These are phyloP conservation scores for Alentia gelatinosa DNA, from an alignment of 2,888 invertebrate species.

Conservation along the genomic window DNA sequence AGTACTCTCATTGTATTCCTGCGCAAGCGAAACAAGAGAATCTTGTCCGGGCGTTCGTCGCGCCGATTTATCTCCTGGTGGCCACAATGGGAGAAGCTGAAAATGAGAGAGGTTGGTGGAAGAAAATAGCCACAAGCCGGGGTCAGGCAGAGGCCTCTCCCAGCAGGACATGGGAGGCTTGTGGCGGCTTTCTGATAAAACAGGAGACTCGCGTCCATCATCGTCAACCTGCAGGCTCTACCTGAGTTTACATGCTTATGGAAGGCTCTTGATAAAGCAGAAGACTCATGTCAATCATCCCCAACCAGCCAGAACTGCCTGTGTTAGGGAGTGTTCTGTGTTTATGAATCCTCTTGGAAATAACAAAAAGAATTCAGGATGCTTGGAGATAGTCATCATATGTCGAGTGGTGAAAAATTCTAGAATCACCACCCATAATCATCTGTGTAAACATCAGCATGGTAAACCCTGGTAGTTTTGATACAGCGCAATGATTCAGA, in stretches of 20 bases:
- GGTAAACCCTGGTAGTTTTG: no score
- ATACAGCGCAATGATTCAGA: no score
- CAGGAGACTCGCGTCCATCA: background rate
- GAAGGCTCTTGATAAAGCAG: no score
- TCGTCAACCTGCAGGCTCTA: background rate
- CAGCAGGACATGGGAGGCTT: constrained; percentile 15
- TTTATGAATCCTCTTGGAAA: no score
- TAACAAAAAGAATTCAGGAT: no score
- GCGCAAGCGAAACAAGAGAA: constrained; percentile 35
- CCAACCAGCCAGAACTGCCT: no score
- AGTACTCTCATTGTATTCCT: constrained; percentile 5
- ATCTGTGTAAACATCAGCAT: no score
- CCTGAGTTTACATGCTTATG: background rate
- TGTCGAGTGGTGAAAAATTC: no score
- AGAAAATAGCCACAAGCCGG: constrained; percentile 38
- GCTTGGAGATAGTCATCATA: no score
- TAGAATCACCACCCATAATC: no score
- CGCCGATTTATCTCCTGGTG: constrained; percentile 10
- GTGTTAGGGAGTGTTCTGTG: no score
- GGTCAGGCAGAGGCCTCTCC: background rate
- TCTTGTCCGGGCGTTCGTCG: constrained; percentile 3
- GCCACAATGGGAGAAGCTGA: background rate
- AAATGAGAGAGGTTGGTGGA: constrained; percentile 19
- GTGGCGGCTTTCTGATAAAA: background rate
- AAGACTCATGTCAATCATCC: no score